These are phyloP conservation scores for Tanytarsus gracilentus DNA, from an alignment of 2,888 invertebrate species.

Conservation along the genomic window DNA sequence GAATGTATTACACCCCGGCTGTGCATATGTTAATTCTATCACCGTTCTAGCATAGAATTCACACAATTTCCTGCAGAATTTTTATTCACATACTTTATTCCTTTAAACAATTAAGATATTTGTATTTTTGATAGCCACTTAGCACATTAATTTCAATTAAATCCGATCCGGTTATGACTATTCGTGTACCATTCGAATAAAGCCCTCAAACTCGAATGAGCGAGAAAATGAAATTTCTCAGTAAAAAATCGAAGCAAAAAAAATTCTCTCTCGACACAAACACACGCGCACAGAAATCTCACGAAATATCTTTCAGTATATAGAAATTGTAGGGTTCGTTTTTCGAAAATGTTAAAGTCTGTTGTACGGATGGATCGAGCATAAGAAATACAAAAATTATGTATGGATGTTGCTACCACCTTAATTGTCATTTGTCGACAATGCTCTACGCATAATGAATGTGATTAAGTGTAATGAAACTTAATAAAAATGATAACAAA, in stretches of 20 bases:
- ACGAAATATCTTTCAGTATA: too few species aligned
- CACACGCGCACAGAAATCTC: too few species aligned
- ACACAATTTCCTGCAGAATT: not conserved
- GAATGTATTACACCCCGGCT: conserved; percentile 10
- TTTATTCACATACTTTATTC: conserved; percentile 1
- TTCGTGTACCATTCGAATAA: not conserved
- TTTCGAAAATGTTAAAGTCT: too few species aligned
- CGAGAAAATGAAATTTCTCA: too few species aligned
- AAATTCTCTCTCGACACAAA: too few species aligned
- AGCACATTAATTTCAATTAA: conserved; percentile 16
- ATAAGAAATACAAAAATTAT: too few species aligned
- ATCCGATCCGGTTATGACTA: not conserved
- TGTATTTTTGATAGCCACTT: conserved; percentile 1
- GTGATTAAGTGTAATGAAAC: too few species aligned
- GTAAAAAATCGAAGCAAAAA: too few species aligned
- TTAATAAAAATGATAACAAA: not conserved
- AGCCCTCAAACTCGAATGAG: not conserved
- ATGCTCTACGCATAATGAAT: not conserved
- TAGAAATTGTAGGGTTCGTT: too few species aligned
- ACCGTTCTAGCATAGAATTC: not conserved
- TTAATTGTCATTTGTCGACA: not conserved
- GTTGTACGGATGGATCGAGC: too few species aligned
- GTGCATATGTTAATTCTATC: conserved; percentile 20
- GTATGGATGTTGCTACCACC: too few species aligned
- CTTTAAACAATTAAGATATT: not conserved